Evolutionary conservation across 2,113 vertebrate genomes (phyloP).

Genomic region (Hystrix brachyura): DNA sequence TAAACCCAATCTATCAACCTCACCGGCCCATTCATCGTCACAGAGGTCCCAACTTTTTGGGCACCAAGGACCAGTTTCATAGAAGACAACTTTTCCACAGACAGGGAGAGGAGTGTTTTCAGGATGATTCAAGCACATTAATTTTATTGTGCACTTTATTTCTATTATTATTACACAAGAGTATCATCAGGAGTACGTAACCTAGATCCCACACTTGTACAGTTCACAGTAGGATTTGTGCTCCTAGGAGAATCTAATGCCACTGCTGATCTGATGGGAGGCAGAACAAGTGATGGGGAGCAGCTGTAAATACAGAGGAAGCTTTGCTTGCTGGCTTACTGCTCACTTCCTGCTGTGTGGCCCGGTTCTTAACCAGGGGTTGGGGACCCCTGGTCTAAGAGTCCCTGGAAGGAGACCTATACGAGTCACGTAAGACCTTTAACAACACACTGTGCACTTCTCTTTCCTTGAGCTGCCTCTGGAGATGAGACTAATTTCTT

Average conservation of each 20-base stretch:
- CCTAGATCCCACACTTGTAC: background rate
- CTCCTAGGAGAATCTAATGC: background rate
- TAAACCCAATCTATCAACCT: background rate
- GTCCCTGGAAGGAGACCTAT: background rate
- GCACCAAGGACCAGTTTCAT: background rate
- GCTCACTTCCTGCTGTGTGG: background rate
- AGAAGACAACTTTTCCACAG: background rate
- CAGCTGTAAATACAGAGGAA: background rate
- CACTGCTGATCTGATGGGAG: background rate
- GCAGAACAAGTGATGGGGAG: background rate
- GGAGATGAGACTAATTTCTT: background rate
- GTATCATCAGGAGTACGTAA: background rate
- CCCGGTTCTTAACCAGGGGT: background rate
- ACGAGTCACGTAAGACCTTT: background rate
- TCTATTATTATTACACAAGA: background rate
- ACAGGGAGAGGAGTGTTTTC: background rate
- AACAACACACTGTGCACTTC: background rate
- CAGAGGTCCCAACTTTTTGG: background rate
- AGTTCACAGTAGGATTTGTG: background rate
- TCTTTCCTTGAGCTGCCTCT: background rate
- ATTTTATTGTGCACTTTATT: background rate
- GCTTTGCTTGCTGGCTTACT: background rate
- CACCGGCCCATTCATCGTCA: background rate
- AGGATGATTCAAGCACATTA: background rate
- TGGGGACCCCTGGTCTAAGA: background rate